A percentile compares a stretch with the other conserved stretches of the same genome.
These are phyloP conservation scores for Scomber japonicus DNA, from an alignment of 2,113 vertebrate genomes.

Conservation along the genomic window DNA sequence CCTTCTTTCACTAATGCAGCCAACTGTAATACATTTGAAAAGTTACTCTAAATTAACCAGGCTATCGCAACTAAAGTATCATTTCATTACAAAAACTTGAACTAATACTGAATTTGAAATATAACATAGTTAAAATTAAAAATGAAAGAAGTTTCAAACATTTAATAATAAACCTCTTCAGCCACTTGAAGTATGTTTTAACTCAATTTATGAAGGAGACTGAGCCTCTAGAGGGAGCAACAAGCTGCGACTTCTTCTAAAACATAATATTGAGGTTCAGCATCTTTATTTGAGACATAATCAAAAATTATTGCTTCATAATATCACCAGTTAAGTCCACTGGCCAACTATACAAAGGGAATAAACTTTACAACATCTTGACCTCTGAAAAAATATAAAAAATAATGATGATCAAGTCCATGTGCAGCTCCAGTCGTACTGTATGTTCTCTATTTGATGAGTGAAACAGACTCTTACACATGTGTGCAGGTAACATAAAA, in stretches of 20 bases:
- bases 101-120: too few species aligned
- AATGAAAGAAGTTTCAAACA: neutral
- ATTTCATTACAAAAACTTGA: slow-evolving; percentile 4
- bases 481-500: too few species aligned
- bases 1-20: neutral
- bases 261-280: neutral
- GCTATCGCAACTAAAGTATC: neutral
- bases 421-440: too few species aligned
- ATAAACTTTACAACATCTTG: neutral
- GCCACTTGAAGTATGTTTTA: neutral
- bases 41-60: neutral
- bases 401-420: neutral
- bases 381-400: neutral
- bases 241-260: neutral
- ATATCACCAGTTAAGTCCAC: too few species aligned
- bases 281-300: too few species aligned
- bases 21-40: neutral
- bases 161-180: neutral
- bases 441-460: neutral
- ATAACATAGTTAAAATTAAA: neutral
- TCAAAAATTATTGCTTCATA: neutral
- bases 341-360: too few species aligned
- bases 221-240: slow-evolving; percentile 39
- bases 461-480: too few species aligned
- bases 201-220: neutral